Conservation (phyloP, 2,888 invertebrate genomes). For the Pemphredon lugubris region DNA sequence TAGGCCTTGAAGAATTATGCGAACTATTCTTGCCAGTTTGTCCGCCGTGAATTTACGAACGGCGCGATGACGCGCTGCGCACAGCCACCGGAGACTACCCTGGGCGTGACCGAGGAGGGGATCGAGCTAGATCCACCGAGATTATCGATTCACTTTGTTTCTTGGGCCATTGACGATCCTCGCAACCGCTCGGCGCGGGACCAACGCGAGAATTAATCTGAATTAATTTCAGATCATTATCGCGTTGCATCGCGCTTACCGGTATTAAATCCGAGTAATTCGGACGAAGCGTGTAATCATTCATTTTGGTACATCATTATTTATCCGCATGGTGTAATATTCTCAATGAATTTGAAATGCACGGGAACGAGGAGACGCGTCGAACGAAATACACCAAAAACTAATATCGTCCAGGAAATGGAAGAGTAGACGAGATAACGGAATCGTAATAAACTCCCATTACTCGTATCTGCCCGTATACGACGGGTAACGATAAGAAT, state of each 20-base stretch:
- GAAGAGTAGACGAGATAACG: slow-evolving; percentile 8
- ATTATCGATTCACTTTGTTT: slow-evolving; percentile 40
- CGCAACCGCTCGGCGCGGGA: neutral
- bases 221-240: too few species aligned
- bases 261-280: too few species aligned
- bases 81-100: slow-evolving; percentile 49
- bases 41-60: slow-evolving; percentile 76
- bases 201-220: neutral
- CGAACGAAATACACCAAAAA: neutral
- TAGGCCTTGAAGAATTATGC: slow-evolving; percentile 81
- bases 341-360: too few species aligned
- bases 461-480: slow-evolving; percentile 24
- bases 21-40: slow-evolving; percentile 79
- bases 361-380: too few species aligned
- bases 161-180: neutral
- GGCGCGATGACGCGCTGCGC: slow-evolving; percentile 62
- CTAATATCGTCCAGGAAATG: neutral
- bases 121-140: slow-evolving; percentile 52
- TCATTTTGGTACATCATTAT: too few species aligned
- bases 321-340: too few species aligned
- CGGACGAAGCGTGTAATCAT: too few species aligned
- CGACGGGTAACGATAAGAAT: slow-evolving; percentile 54
- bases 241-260: too few species aligned
- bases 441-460: slow-evolving; percentile 41
- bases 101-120: slow-evolving; percentile 58